Evolutionary conservation across 2,113 vertebrate genomes (phyloP).

Genomic region (Cyprinodon variegatus): DNA sequence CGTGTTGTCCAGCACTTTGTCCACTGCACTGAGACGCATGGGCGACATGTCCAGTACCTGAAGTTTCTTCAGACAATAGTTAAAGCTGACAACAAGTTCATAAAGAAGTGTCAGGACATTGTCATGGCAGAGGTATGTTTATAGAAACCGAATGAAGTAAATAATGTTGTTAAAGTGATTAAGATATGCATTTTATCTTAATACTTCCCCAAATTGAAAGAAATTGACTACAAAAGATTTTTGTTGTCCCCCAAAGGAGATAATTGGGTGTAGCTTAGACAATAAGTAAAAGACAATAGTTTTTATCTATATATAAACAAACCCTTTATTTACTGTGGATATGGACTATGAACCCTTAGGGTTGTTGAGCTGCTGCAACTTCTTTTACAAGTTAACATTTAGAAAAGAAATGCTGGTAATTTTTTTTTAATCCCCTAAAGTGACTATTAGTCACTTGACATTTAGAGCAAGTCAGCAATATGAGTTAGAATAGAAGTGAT

Average conservation of each 20-base stretch:
- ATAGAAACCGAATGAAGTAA: not conserved
- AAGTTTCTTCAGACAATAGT: conserved; percentile 98
- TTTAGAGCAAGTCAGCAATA: not conserved
- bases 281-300: too few relatives aligned
- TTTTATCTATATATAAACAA: too few relatives aligned
- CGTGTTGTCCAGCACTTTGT: conserved; percentile 98
- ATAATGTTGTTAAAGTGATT: not conserved
- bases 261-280: not conserved
- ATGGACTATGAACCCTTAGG: not conserved
- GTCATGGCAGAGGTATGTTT: conserved; percentile 95
- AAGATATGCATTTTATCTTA: not conserved
- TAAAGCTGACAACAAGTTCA: conserved; percentile 97
- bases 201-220: not conserved
- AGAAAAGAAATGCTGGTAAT: not conserved
- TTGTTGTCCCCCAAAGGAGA: not conserved
- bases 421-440: not conserved
- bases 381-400: not conserved
- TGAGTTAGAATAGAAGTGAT: not conserved
- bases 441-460: not conserved
- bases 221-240: not conserved
- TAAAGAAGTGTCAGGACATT: conserved; percentile 98
- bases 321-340: too few relatives aligned
- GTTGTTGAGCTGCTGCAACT: not conserved
- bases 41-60: conserved; percentile 96
- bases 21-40: conserved; percentile 96